Evolutionary conservation across 2,797 vertebrate genomes (phyloP).

Genomic region (Manis pentadactyla): DNA sequence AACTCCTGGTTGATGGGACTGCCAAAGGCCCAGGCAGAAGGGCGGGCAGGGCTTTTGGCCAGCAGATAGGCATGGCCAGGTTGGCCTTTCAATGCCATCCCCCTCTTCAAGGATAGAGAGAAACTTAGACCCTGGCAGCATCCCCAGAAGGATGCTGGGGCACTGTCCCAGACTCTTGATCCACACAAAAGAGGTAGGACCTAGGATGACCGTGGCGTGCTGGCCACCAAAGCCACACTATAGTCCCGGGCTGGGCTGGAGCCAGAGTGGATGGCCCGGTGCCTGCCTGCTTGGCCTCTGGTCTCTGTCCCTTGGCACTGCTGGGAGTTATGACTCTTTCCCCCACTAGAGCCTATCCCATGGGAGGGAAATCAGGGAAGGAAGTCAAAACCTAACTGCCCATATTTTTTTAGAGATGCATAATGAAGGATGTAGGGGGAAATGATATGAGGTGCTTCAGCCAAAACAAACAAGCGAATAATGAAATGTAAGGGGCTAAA

Average conservation of each 20-base stretch:
- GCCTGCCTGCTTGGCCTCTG: slow-evolving; percentile 34
- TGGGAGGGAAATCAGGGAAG: background rate
- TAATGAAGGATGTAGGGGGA: background rate
- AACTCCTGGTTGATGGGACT: background rate
- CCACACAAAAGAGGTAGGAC: slow-evolving; percentile 13
- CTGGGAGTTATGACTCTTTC: background rate
- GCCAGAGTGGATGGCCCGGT: background rate
- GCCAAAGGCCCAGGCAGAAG: background rate
- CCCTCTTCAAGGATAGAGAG: background rate
- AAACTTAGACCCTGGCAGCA: background rate
- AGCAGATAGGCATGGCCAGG: background rate
- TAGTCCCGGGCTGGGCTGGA: slow-evolving; percentile 46
- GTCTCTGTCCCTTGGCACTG: slow-evolving; percentile 22
- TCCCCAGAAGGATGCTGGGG: slow-evolving; percentile 37
- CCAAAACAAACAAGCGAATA: background rate
- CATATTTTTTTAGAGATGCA: background rate
- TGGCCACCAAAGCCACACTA: background rate
- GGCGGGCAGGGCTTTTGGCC: background rate
- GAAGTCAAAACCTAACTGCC: slow-evolving; percentile 25
- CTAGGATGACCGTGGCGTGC: background rate
- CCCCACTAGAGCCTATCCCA: background rate
- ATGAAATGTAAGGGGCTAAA: background rate
- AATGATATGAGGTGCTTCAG: background rate
- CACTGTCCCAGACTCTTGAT: slow-evolving; percentile 39
- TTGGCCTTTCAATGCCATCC: background rate